Evolutionary conservation across 1,140 invertebrate genomes (phyloP), one percentile per base, ranked within the genome.

Genomic region (Eumeta japonica): DNA sequence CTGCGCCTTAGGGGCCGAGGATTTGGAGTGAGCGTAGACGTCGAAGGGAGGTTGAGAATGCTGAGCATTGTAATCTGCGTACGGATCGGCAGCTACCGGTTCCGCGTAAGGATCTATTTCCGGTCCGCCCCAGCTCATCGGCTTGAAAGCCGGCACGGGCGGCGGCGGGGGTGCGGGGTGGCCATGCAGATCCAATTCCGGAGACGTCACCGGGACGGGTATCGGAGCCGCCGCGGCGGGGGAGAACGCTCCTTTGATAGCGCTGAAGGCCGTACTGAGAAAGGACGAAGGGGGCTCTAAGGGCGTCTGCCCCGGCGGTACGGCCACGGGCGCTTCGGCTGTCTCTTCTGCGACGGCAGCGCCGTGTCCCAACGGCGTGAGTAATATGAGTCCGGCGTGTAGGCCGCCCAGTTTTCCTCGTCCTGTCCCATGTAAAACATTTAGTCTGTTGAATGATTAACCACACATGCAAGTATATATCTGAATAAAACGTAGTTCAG

Each of bases 381-480:
- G 53, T 43, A 73, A 45, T 20, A 73, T 58, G 17, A 70, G 47
- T 10, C 68, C 68, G 37, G 68, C 68, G 44, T 73, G 65, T n/a
- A 73, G 52, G 35, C 68, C 68, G 39, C 50, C 66, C 52, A 72
- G 61, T 67, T 62, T 68, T 46, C 58, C 55, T 39, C 62, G 59
- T 46, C 68, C 68, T 73, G 68, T 65, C 65, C 68, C 68, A n/a
- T n/a, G n/a, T n/a, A n/a, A n/a, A n/a, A n/a, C n/a, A n/a, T n/a
- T n/a, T n/a, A n/a, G n/a, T n/a, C n/a, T n/a, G n/a, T n/a, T n/a
- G n/a, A n/a, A n/a, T n/a, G n/a, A n/a, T n/a, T n/a, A n/a, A n/a
- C n/a, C n/a, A n/a, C n/a, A n/a, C n/a, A n/a, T n/a, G n/a, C n/a
- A n/a, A n/a, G n/a, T n/a, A n/a, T n/a, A n/a, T n/a, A n/a, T n/a